Percentiles rank a stretch among this genome's conserved stretches.
Conservation (phyloP, 64 coral and sea anemone genomes). For the Acropora yongei region DNA sequence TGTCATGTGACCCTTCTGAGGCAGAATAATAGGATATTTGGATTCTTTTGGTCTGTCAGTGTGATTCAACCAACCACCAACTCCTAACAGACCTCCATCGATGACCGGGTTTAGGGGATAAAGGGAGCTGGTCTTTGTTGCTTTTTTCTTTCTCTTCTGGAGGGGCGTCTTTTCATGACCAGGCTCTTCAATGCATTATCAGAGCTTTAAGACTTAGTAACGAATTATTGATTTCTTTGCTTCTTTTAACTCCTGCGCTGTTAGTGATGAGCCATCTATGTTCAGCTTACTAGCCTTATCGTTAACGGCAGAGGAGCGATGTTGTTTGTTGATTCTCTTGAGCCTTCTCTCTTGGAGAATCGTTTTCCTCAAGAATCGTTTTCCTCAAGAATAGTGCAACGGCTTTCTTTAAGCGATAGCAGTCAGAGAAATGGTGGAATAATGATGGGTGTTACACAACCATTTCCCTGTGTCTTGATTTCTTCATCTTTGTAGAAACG, state of each 20-base stretch:
- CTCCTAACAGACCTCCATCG: neutral
- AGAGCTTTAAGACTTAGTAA: neutral
- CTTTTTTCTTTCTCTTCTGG: neutral
- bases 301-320: neutral
- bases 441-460: neutral
- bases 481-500: too few species aligned
- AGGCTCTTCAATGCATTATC: neutral
- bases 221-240: neutral
- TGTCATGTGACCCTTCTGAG: neutral
- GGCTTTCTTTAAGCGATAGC: conserved; percentile 44
- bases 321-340: neutral
- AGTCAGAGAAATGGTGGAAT: conserved; percentile 33
- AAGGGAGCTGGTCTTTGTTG: conserved; percentile 1
- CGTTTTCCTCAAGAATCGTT: neutral
- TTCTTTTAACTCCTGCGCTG: conserved; percentile 5
- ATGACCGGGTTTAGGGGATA: conserved; percentile 16
- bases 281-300: neutral
- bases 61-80: conserved; percentile 8
- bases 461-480: too few species aligned
- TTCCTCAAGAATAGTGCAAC: neutral
- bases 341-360: neutral
- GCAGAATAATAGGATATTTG: neutral
- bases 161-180: neutral
- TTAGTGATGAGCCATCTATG: neutral
- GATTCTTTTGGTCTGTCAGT: conserved; percentile 5